Base-by-base conservation (phyloP, 2,888 invertebrate genomes). In the Strigamia maritima region DNA sequence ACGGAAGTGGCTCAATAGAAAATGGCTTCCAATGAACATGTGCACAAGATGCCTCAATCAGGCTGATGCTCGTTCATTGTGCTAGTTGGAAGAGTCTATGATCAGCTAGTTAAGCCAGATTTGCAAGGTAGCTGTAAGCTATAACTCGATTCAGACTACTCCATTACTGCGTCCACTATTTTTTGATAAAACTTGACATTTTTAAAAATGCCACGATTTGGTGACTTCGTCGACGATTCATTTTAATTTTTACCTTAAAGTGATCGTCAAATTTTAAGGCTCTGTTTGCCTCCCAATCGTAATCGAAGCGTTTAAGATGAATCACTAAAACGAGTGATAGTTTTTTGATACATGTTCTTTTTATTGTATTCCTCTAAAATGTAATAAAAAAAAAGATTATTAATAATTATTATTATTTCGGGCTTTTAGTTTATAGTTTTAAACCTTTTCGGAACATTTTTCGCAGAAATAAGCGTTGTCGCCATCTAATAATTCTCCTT, bases 391-490 rank as follows among this genome's bases (percentile, higher is more conserved):
- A n/a, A n/a, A n/a, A 35, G 6, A 35, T 8, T 35, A 35, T 35
- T 35, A 35, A 35, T 35, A 35, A 8, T 35, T 2, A 35, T 35
- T n/a, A n/a, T n/a, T n/a, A n/a, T n/a, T n/a, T n/a, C n/a, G n/a
- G n/a, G n/a, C n/a, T n/a, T n/a, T 26, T 26, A 70, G 26, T 7
- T 70, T 14, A 26, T 70, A 3, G 22, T 16, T 12, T 77, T 80
- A 79, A 80, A 88, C 88, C 86, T 88, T 88, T 80, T 86, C 85
- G 40, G 85, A 85, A 84, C 89, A 89, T 81, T 87, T 87, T 82
- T 88, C 88, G 85, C 88, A 89, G 81, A 86, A 87, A 83, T 88
- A 89, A 8, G 89, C 88, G 84, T 89, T 89, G 82, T 88, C 88
- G n/a, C 88, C 89, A 81, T 88, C 88, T 80, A 89, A 83, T 24